phyloP scores from a whole-genome alignment of 2,113 vertebrate species.

The Saimiri boliviensis region DNA sequence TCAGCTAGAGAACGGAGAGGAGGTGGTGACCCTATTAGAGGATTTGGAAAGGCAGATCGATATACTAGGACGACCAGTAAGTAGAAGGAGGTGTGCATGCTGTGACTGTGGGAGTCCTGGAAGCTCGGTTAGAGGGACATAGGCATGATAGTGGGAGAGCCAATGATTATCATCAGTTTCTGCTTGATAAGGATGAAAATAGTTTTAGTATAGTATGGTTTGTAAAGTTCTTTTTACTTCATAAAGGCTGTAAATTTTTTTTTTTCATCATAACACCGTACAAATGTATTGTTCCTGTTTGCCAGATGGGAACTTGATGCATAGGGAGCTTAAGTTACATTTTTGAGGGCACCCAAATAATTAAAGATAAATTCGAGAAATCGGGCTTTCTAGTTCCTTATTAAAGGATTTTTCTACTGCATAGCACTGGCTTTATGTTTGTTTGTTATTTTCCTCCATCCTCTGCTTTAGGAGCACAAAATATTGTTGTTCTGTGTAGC shows the following conservation, averaged over 20 bases:
- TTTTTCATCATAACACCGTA: neutral
- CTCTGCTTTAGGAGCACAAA: neutral
- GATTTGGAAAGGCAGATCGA: constrained; percentile 77
- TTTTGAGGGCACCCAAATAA: neutral
- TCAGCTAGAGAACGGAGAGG: constrained; percentile 70
- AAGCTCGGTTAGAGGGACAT: neutral
- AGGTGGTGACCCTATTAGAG: constrained; percentile 76
- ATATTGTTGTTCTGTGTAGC: neutral
- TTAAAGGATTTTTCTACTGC: neutral
- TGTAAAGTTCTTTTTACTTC: neutral
- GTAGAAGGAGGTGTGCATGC: neutral
- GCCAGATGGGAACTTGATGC: neutral
- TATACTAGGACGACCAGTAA: constrained; percentile 69
- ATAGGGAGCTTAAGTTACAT: neutral
- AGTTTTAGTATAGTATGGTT: neutral
- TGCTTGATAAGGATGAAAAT: neutral
- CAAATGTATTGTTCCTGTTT: neutral
- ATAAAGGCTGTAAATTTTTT: neutral
- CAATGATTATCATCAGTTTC: neutral
- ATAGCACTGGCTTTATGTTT: neutral
- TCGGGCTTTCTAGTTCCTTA: neutral
- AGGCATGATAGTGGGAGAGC: neutral
- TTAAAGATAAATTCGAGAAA: neutral
- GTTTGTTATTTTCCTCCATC: neutral
- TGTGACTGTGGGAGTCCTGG: neutral